phyloP scores from a whole-genome alignment of 2,113 vertebrate genomes.

The Pterocles gutturalis region DNA sequence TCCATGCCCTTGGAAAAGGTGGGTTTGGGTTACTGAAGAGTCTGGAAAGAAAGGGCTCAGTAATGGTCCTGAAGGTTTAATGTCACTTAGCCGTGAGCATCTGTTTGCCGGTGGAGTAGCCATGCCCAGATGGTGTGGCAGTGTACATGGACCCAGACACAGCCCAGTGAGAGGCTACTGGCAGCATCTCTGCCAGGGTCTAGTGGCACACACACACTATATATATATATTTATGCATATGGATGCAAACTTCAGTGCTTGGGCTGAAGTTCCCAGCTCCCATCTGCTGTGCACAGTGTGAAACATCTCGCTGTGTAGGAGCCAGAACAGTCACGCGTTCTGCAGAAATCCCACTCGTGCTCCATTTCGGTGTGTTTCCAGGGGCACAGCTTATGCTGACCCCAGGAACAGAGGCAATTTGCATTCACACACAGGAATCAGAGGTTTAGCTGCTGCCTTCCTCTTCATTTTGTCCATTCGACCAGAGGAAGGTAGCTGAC shows the following conservation, averaged over 20 bases:
- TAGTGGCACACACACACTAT: not conserved
- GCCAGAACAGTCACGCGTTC: not conserved
- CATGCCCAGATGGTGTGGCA: fast-evolving
- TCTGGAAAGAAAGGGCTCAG: not conserved
- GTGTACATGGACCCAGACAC: not conserved
- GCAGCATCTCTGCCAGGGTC: not conserved
- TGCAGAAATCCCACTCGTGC: not conserved
- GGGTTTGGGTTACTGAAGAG: not conserved
- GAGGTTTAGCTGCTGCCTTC: not conserved
- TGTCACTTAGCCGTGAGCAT: fast-evolving
- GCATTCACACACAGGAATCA: not conserved
- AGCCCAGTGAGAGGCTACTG: not conserved
- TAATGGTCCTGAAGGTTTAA: not conserved
- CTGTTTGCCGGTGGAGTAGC: not conserved
- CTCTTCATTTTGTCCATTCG: constrained; percentile 26
- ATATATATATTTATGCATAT: not conserved
- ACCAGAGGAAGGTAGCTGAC: not conserved
- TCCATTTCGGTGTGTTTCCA: not conserved
- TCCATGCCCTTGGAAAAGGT: not conserved
- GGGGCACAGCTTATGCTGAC: constrained; percentile 19
- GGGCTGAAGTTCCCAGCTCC: constrained; percentile 24
- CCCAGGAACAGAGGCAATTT: not conserved
- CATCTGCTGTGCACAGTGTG: constrained; percentile 53
- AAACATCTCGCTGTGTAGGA: constrained; percentile 8
- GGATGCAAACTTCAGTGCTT: constrained; percentile 8